Conservation (phyloP, 2,797 vertebrate species). For the Falco cherrug region DNA sequence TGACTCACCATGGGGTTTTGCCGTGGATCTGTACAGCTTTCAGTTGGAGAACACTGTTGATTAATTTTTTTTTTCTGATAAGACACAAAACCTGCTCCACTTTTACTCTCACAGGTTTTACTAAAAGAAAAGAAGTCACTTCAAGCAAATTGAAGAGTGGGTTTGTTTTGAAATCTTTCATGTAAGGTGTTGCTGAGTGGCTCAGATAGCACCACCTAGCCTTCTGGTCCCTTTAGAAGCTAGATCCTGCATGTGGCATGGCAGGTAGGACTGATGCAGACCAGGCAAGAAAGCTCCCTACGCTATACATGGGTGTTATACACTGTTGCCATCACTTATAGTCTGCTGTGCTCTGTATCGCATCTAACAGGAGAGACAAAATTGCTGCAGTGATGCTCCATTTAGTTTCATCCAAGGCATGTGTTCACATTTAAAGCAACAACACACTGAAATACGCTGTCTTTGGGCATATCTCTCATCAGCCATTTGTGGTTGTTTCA, state of each 20-base stretch:
- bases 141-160: neutral
- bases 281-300: neutral
- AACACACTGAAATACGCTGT: accelerated
- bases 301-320: no score
- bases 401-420: neutral
- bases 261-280: neutral
- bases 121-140: neutral
- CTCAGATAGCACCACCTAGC: neutral
- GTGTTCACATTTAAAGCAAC: neutral
- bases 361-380: neutral
- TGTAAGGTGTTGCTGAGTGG: neutral
- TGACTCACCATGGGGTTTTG: neutral
- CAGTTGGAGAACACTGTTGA: neutral
- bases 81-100: neutral
- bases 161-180: neutral
- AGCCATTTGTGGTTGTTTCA: neutral
- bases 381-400: accelerated
- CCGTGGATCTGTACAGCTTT: neutral
- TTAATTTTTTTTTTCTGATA: neutral
- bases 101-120: neutral
- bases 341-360: neutral
- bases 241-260: accelerated
- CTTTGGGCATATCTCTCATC: neutral
- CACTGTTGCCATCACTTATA: neutral
- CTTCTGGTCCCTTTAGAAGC: neutral